These are phyloP conservation scores for Cryptosula pallasiana DNA, from an alignment of 2,888 invertebrate species.

Conservation along the genomic window DNA sequence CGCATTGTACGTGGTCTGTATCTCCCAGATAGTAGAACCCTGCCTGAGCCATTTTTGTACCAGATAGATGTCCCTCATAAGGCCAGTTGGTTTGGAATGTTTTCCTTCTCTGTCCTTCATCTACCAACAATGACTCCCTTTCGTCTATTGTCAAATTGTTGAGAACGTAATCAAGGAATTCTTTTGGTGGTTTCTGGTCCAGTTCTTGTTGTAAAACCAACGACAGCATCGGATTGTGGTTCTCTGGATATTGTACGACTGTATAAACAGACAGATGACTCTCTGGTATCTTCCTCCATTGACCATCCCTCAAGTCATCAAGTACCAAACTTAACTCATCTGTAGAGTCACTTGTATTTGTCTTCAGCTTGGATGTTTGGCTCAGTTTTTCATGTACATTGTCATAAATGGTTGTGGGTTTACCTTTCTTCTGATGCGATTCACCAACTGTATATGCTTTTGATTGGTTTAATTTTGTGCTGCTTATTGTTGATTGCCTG, in stretches of 20 bases:
- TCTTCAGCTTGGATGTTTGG: too few relatives aligned
- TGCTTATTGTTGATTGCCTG: too few relatives aligned
- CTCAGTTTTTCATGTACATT: too few relatives aligned
- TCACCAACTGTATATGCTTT: too few relatives aligned
- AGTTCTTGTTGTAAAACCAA: background rate
- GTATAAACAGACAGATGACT: background rate
- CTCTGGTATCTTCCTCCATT: background rate
- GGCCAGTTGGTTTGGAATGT: slow-evolving; percentile 13
- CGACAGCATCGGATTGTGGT: background rate
- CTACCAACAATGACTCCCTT: slow-evolving; percentile 6
- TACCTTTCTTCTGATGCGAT: too few relatives aligned
- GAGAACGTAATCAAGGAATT: background rate
- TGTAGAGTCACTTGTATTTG: too few relatives aligned
- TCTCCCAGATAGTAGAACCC: slow-evolving; percentile 4
- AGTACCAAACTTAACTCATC: too few relatives aligned
- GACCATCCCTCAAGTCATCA: background rate
- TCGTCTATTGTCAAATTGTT: background rate
- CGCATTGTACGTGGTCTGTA: slow-evolving; percentile 1
- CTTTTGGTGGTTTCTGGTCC: background rate
- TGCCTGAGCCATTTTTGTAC: background rate
- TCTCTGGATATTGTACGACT: background rate
- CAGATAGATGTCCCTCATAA: background rate
- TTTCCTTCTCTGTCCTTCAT: slow-evolving; percentile 11
- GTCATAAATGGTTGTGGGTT: too few relatives aligned
- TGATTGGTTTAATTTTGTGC: too few relatives aligned